Conservation (phyloP, 2,113 vertebrate genomes). For the Heterotis niloticus region DNA sequence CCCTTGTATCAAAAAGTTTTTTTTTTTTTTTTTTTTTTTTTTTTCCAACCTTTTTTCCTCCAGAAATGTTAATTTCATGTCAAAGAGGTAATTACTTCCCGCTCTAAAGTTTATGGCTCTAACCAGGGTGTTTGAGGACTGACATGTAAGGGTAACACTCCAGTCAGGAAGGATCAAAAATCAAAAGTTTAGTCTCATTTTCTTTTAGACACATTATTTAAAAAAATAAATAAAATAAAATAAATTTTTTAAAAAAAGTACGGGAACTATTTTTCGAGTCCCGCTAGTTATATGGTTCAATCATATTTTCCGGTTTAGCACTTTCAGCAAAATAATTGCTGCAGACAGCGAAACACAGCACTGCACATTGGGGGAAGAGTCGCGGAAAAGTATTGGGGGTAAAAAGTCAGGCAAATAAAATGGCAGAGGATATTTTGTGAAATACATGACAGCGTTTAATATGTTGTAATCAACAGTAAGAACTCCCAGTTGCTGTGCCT, state of each 20-base stretch:
- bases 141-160: background rate
- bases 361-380: too few species aligned
- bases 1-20: background rate
- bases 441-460: background rate
- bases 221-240: too few species aligned
- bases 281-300: background rate
- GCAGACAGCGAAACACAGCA: background rate
- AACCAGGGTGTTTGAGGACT: conserved; percentile 6
- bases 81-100: conserved; percentile 28
- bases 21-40: background rate
- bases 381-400: background rate
- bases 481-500: background rate
- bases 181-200: background rate
- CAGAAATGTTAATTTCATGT: conserved; percentile 30
- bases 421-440: background rate
- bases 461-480: background rate
- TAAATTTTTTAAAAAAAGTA: background rate
- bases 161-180: background rate
- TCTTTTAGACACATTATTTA: background rate
- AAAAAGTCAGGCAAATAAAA: background rate
- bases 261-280: background rate
- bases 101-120: conserved; percentile 20
- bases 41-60: background rate
- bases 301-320: background rate
- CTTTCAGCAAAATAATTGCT: background rate